Evolutionary conservation across 2,113 vertebrate genomes (phyloP), one percentile per base, ranked within the genome.

Genomic region (Gnathochromis pfefferi): DNA sequence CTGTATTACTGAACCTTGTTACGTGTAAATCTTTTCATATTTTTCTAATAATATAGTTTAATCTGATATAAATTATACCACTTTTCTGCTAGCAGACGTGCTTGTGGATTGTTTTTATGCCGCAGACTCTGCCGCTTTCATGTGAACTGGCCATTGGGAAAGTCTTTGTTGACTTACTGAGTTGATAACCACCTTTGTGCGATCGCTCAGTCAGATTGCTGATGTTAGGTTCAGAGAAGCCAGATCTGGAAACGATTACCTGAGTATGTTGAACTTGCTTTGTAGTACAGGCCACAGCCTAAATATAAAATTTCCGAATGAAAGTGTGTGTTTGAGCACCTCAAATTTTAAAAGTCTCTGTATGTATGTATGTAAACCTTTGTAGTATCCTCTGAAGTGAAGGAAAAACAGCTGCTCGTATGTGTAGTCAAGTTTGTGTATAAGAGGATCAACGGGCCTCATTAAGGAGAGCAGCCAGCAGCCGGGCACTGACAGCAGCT

Each of bases 371-470:
- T 21, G 17, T 8, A 49, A 68, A 19, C 53, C 31, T 65, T 14
- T n/a, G 6, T 51, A 19, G 8, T 16, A 1, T 68, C 33, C 35
- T 21, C 33, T 68, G 58, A 42, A 80, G 75, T n/a, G 35, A 17
- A 40, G 51, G 35, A 70, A 55, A 23, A 79, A 68, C 58, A 49
- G 26, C 55, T 13, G 42, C 65, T 11, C 4, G 1, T 75, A 10
- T 81, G 65, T 82, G 38, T 14, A 26, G 31, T 26, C 6, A 51
- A 81, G 75, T 40, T 33, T 86, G 33, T 58, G 35, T 68, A 68
- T 89, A 60, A 47, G 87, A 87, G 65, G 87, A 87, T 85, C 82
- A 85, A 28, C 13, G 23, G 73, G 65, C 38, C 54, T 83, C 80
- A 68, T 89, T 87, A 87, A 81, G 49, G 31, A 19, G 7, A 70